A percentile compares a stretch with the other conserved stretches of the same genome.
phyloP scores from a whole-genome alignment of 2,113 vertebrate species.

The Choloepus hoffmanni region DNA sequence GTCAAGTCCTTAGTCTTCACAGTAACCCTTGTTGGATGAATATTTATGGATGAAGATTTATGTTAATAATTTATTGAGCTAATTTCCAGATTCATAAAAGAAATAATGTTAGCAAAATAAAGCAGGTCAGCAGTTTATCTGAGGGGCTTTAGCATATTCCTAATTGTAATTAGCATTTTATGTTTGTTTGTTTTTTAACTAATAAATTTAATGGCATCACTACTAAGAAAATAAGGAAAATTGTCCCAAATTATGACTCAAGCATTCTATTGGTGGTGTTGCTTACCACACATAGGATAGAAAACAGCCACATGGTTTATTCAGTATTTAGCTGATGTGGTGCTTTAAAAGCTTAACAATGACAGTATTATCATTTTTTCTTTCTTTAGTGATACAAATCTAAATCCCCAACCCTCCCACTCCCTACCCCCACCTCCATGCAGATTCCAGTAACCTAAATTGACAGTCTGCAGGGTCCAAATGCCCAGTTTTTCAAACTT shows the following conservation, averaged over 20 bases:
- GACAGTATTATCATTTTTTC: not conserved
- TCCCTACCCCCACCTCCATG: not conserved
- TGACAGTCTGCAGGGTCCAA: not conserved
- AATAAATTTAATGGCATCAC: not conserved
- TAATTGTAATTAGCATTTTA: not conserved
- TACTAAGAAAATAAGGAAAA: not conserved
- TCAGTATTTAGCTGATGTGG: not conserved
- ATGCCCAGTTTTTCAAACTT: not conserved
- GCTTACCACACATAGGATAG: not conserved
- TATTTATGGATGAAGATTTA: not conserved
- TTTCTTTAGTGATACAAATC: not conserved
- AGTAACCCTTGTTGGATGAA: not conserved
- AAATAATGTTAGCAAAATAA: constrained; percentile 41
- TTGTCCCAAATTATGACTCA: not conserved
- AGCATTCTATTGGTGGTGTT: not conserved
- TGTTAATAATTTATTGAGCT: not conserved
- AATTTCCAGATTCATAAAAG: not conserved
- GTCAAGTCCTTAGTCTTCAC: not conserved
- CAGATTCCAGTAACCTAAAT: not conserved
- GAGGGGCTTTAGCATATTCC: not conserved
- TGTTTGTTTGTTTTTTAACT: not conserved
- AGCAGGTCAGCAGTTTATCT: not conserved
- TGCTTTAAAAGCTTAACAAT: not conserved
- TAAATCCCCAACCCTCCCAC: no score
- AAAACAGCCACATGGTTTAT: not conserved